Conservation (phyloP, 2,113 vertebrate genomes). For the Salvelinus namaycush region DNA sequence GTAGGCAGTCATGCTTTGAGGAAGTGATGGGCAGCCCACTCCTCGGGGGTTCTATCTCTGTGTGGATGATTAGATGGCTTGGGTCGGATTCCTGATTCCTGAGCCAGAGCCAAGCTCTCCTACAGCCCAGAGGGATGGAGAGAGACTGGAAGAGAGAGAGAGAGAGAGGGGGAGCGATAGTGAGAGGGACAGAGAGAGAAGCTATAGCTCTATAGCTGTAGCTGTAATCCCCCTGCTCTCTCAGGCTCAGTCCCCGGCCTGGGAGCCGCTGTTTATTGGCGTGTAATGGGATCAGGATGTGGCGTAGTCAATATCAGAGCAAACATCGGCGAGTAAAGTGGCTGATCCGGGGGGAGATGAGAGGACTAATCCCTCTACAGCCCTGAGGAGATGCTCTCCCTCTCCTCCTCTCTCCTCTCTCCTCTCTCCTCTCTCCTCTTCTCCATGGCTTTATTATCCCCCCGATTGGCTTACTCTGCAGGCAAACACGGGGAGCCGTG, state of each 20-base stretch:
- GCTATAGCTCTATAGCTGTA: not conserved
- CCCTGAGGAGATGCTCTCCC: constrained; percentile 66
- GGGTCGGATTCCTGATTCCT: constrained; percentile 3
- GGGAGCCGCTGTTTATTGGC: constrained; percentile 82
- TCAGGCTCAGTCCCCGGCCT: constrained; percentile 70
- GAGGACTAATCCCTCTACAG: constrained; percentile 82
- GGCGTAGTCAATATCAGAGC: constrained; percentile 81
- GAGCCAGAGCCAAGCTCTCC: constrained; percentile 3
- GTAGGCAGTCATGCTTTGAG: not conserved
- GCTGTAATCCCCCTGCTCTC: constrained; percentile 7
- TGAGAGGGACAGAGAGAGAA: constrained; percentile 5
- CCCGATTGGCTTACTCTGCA: not conserved
- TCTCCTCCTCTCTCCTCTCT: constrained; percentile 27
- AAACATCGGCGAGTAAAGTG: constrained; percentile 74
- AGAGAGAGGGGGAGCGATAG: constrained; percentile 20
- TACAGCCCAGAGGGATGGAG: constrained; percentile 8
- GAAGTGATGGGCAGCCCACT: not conserved
- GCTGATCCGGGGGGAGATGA: constrained; percentile 81
- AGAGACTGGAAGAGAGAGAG: constrained; percentile 23
- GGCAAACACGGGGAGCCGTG: constrained; percentile 2
- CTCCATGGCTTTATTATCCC: not conserved
- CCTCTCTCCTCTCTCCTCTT: constrained; percentile 8
- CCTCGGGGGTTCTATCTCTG: not conserved
- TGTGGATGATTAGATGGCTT: not conserved
- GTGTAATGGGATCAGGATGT: constrained; percentile 87